These are phyloP conservation scores for Rotaria magnacalcarata DNA, from an alignment of 2,888 invertebrate genomes.

Conservation along the genomic window DNA sequence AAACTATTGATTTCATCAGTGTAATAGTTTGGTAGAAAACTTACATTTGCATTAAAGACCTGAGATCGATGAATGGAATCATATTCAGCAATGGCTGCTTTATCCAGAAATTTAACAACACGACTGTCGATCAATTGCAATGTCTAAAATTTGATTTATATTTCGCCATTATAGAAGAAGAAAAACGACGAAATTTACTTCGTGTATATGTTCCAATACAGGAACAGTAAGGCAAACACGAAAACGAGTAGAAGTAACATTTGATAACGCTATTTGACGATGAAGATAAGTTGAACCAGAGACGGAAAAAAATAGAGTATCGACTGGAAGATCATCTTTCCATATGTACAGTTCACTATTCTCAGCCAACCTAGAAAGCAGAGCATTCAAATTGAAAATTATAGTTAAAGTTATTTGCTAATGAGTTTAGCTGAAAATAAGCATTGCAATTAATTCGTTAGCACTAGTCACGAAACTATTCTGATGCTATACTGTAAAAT, in stretches of 20 bases:
- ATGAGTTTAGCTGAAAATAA: no score
- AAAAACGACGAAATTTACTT: not conserved
- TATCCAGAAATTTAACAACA: slow-evolving; percentile 10
- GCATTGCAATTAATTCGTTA: no score
- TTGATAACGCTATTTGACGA: not conserved
- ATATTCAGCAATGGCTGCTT: not conserved
- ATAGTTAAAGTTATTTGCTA: no score
- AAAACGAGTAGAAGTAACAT: not conserved
- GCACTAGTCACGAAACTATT: no score
- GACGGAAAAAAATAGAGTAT: not conserved
- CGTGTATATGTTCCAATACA: not conserved
- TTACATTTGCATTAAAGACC: not conserved
- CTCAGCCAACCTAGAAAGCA: not conserved
- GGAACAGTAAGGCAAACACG: not conserved
- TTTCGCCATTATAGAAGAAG: not conserved
- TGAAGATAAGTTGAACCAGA: not conserved
- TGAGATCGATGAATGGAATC: not conserved
- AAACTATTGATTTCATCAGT: no score
- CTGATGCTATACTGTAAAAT: no score
- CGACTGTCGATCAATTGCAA: not conserved
- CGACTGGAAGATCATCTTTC: not conserved
- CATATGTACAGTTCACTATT: not conserved
- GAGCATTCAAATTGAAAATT: not conserved
- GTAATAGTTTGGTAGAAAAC: not conserved
- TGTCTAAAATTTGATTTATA: not conserved